Conservation (phyloP, 2,113 vertebrate species). For the Neoarius graeffei region DNA sequence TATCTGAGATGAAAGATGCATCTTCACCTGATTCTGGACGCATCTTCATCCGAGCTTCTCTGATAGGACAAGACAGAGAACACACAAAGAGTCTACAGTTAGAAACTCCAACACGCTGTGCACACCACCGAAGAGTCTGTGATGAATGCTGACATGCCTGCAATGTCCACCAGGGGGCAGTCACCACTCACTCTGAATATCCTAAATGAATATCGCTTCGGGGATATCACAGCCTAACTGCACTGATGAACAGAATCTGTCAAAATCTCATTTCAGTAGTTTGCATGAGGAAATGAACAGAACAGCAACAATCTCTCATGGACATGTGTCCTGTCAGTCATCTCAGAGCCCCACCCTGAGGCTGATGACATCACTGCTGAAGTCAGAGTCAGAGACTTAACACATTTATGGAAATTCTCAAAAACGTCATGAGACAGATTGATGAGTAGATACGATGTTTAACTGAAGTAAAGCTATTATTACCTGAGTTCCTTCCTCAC, state of each 20-base stretch:
- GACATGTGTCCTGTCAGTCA: background rate
- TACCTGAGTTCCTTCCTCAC: slow-evolving; percentile 84
- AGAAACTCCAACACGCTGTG: background rate
- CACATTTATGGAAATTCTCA: background rate
- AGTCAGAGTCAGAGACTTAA: background rate
- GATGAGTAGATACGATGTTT: background rate
- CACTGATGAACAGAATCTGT: background rate
- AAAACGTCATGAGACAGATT: background rate
- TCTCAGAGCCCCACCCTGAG: background rate
- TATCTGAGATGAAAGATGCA: slow-evolving; percentile 61
- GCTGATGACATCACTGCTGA: background rate
- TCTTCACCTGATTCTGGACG: slow-evolving; percentile 69
- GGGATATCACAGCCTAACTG: background rate
- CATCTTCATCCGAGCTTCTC: slow-evolving; percentile 81
- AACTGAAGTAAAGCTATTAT: background rate
- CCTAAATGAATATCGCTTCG: background rate
- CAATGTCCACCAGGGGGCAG: slow-evolving; percentile 4
- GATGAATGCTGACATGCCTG: background rate
- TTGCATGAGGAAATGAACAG: background rate
- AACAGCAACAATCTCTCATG: background rate
- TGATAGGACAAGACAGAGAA: slow-evolving; percentile 50
- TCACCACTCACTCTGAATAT: background rate
- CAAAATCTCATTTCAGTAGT: background rate
- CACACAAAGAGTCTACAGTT: background rate
- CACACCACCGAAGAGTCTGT: background rate